Base-by-base conservation (phyloP, 2,113 vertebrate genomes). In the Aspidoscelis tigris region DNA sequence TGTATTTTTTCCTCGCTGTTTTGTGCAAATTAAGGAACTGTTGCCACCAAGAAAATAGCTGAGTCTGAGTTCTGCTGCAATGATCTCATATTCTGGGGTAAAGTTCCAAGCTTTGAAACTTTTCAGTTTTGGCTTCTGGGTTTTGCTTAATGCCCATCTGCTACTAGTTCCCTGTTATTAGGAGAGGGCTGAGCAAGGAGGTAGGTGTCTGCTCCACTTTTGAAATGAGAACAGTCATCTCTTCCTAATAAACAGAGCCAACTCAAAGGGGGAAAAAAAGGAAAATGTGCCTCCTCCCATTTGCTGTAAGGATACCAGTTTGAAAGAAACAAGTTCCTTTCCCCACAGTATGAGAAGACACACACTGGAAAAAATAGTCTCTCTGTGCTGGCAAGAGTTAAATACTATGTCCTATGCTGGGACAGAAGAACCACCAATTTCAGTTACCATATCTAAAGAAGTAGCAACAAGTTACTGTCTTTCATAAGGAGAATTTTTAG, bases 81-180 rank as follows among this genome's bases (percentile, higher is more conserved):
- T 2, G 26, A 79, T 87, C 81, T 73, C 75, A 41, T 69, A 64
- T 89, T 86, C 88, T 79, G 80, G 81, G 85, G 88, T 69, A 64
- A 73, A 72, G 47, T 81, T 86, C 84, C 87, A 74, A 90, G 87
- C 84, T 88, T 89, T 91, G 88, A 93, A 93, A 92, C 89, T 26
- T 90, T 79, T 85, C 83, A 85, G 84, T 88, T 75, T 44, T 70
- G 83, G 70, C 89, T 78, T 88, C 88, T 50, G 12, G 12, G n/a
- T 78, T 84, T 75, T 82, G 87, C 90, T 87, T 18, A 11, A 74
- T 74, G 77, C 58, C 70, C n/a, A 7, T 39, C 61, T 85, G 76
- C 61, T 21, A 7, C 22, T 47, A 84, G 76, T 84, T 50, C 82
- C 86, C 84, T 90, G 78, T 80, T 83, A 81, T 75, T 76, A 76